Conservation (phyloP, 2,113 vertebrate species). For the Sitta europaea region DNA sequence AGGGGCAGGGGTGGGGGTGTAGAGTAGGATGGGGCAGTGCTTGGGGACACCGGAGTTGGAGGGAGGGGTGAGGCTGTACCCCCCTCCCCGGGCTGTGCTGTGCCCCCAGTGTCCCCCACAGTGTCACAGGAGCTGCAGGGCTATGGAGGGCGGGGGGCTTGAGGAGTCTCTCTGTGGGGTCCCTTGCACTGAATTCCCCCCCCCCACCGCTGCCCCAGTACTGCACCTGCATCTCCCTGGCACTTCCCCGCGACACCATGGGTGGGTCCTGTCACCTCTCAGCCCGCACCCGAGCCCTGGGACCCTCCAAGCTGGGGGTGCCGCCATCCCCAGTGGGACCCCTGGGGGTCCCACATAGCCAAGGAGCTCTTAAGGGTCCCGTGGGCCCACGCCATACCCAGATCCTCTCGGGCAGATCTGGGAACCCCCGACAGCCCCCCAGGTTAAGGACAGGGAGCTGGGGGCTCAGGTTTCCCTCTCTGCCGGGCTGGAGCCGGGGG, state of each 20-base stretch:
- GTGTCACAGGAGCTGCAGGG: background rate
- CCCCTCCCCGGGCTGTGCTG: background rate
- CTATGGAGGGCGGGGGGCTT: fast-evolving
- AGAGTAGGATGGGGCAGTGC: background rate
- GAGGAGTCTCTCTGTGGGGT: background rate
- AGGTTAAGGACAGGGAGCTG: no score
- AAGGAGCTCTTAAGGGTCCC: fast-evolving
- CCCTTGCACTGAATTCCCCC: background rate
- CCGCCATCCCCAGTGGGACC: background rate
- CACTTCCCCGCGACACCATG: background rate
- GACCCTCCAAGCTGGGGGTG: background rate
- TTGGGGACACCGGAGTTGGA: background rate
- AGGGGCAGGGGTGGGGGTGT: background rate
- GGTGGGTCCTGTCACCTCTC: background rate
- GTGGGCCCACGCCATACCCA: background rate
- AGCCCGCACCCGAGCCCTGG: background rate
- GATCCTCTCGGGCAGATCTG: background rate
- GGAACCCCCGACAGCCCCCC: background rate
- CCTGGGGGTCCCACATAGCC: background rate
- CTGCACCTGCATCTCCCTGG: background rate
- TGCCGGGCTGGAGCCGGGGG: background rate
- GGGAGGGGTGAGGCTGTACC: background rate
- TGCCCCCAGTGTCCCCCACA: background rate
- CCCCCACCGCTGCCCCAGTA: no score
- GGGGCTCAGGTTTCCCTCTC: constrained; percentile 4